Percentiles rank a stretch among this genome's conserved stretches.
Conservation (phyloP, 2,888 invertebrate species). For the Matsumyia berberina region DNA sequence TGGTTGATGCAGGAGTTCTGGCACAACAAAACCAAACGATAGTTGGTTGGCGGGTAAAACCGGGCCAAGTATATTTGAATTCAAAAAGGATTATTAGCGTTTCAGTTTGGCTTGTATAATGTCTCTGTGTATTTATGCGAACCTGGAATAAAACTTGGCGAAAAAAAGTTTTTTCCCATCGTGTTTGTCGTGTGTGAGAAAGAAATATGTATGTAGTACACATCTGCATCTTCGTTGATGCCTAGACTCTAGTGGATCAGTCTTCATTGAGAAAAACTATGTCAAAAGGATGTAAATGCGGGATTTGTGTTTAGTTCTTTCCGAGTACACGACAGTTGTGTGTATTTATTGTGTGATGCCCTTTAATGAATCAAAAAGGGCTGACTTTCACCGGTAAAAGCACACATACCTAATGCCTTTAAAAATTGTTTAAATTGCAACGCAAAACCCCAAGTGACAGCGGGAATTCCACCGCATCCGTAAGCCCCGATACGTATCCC, state of each 20-base stretch:
- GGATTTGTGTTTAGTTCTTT: constrained; percentile 22
- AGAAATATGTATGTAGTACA: too few relatives aligned
- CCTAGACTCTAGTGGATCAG: constrained; percentile 43
- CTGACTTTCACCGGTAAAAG: constrained; percentile 1
- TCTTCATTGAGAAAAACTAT: constrained; percentile 62
- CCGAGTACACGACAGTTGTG: constrained; percentile 5
- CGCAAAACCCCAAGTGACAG: constrained; percentile 16
- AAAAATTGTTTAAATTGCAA: constrained; percentile 22
- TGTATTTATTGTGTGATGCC: constrained; percentile 17
- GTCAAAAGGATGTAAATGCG: constrained; percentile 60
- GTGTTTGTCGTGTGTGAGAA: neutral
- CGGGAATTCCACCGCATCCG: neutral
- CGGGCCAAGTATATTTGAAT: constrained; percentile 66
- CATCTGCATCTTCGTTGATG: constrained; percentile 41
- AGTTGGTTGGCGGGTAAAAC: constrained; percentile 31
- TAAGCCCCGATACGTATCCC: constrained; percentile 23
- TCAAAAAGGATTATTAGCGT: constrained; percentile 66
- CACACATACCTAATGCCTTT: neutral
- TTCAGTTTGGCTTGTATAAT: constrained; percentile 53
- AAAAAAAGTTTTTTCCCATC: constrained; percentile 38
- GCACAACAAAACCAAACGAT: constrained; percentile 29
- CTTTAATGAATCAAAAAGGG: constrained; percentile 36
- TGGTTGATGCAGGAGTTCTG: too few relatives aligned
- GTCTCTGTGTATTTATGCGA: constrained; percentile 39
- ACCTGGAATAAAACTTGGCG: constrained; percentile 42